Conservation (phyloP, 1,140 invertebrate species). For the Zaprionus lachaisei region DNA sequence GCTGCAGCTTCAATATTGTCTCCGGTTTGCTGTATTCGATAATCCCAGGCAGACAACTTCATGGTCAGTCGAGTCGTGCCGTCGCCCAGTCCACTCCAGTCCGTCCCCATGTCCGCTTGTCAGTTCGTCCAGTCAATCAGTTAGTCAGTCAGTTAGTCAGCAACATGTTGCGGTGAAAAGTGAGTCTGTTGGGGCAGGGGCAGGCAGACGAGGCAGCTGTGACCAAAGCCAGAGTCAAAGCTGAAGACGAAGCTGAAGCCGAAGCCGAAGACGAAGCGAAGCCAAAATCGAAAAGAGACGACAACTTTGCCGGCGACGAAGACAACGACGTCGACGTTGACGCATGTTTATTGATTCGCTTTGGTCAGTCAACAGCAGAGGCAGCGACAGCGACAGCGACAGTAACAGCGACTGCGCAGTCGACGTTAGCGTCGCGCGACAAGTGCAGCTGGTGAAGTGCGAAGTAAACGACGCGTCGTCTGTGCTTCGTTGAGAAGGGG, state of each 20-base stretch:
- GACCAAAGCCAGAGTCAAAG: constrained; percentile 12
- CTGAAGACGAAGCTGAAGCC: constrained; percentile 10
- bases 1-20: constrained; percentile 25
- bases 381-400: background rate
- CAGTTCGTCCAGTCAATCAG: constrained; percentile 20
- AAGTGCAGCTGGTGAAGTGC: constrained; percentile 64
- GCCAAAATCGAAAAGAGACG: constrained; percentile 73
- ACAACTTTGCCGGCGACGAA: constrained; percentile 56
- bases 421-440: constrained; percentile 25
- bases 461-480: constrained; percentile 32
- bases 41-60: constrained; percentile 39
- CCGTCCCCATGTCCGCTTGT: background rate
- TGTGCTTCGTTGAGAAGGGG: background rate
- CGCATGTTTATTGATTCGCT: constrained; percentile 73
- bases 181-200: constrained; percentile 59
- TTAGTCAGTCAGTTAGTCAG: constrained; percentile 49
- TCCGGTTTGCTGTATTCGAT: constrained; percentile 40
- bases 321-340: constrained; percentile 22
- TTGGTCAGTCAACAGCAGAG: constrained; percentile 44
- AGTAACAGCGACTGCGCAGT: constrained; percentile 18
- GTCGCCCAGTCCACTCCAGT: constrained; percentile 8
- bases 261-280: constrained; percentile 18
- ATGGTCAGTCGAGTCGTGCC: constrained; percentile 19
- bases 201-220: constrained; percentile 6
- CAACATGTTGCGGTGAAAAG: constrained; percentile 66